Evolutionary conservation across 2,113 vertebrate genomes (phyloP).

Genomic region (Cheirogaleus medius): DNA sequence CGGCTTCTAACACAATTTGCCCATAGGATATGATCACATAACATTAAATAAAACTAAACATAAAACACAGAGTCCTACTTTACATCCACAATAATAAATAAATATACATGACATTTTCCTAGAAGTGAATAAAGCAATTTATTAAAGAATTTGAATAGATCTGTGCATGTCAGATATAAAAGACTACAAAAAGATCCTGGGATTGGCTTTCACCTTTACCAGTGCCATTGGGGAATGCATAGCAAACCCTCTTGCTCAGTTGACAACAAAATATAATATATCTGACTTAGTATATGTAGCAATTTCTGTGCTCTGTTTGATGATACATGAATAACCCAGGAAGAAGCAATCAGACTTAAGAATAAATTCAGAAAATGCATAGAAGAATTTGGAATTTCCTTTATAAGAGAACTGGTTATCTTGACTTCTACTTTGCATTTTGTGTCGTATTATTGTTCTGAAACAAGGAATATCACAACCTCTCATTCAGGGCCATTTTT

Average conservation of each 20-base stretch:
- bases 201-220: background rate
- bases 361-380: constrained; percentile 3
- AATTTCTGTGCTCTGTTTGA: background rate
- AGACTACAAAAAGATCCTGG: background rate
- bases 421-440: background rate
- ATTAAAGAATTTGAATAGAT: background rate
- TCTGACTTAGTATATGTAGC: background rate
- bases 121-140: background rate
- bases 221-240: background rate
- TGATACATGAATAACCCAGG: background rate
- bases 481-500: background rate
- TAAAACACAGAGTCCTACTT: background rate
- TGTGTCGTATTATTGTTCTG: background rate
- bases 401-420: background rate
- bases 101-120: background rate
- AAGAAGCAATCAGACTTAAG: background rate
- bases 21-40: background rate
- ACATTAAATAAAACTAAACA: background rate
- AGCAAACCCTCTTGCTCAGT: background rate
- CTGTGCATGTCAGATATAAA: background rate
- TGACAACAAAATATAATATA: background rate
- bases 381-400: background rate
- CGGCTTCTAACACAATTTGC: background rate
- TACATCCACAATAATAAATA: background rate
- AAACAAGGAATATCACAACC: background rate